Base-by-base conservation (phyloP, 2,113 vertebrate genomes). In the Sinocyclocheilus grahami region DNA sequence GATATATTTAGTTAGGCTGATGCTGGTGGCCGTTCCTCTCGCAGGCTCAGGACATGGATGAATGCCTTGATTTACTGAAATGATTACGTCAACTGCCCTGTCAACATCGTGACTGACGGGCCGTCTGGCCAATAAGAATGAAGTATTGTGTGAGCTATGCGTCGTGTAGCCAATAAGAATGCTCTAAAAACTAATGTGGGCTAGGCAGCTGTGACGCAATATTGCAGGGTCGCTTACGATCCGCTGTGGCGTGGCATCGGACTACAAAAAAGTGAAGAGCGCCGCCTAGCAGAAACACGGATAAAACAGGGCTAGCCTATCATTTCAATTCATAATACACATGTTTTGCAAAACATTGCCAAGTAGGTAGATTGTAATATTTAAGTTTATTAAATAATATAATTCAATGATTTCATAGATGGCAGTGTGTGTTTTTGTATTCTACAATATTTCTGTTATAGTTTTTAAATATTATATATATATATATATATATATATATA, bases 41-140 rank as follows among this genome's bases (percentile, higher is more conserved):
- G 90, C 91, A 88, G 89, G 88, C 81, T 88, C 85, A 72, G 86
- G 92, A 93, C 93, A 91, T 91, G 92, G 93, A 92, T 86, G 90
- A 92, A 90, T 75, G 93, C 89, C 92, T 92, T 90, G 95, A 93
- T 94, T 94, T 92, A 94, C 91, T 90, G 88, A 91, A 92, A 90
- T 92, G 93, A 95, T 96, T 95, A 96, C 95, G 94, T 96, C 95
- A 96, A 93, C 94, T 91, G 90, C 90, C 91, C 90, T 80, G 87
- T 77, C 86, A 63, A 51, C 46, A 6, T 39, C 18, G 12, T 87
- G 91, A 93, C 42, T 60, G 95, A 80, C 92, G 88, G 82, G 14
- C 42, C 0, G 0, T 3, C 3, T 0, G 30, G 4, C 94, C 92
- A 95, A 93, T 94, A 0, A 75, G 3, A 67, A 75, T 10, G 1